phyloP scores from a whole-genome alignment of 2,888 invertebrate genomes.

The Drosophila barbarae region DNA sequence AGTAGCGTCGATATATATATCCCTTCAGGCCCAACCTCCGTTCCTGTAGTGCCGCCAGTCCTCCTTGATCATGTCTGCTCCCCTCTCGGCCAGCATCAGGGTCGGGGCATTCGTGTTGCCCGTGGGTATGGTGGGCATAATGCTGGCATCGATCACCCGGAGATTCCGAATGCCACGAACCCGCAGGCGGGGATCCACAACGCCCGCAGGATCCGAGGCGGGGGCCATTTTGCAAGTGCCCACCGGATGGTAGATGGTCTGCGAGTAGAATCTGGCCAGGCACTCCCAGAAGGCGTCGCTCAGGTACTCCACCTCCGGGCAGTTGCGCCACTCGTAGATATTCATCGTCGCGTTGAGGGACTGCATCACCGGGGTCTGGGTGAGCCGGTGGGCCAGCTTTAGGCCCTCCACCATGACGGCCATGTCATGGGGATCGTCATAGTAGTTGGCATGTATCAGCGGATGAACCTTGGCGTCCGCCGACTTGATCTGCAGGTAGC shows the following conservation, averaged over 20 bases:
- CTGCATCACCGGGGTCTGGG: slow-evolving; percentile 83
- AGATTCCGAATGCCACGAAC: slow-evolving; percentile 85
- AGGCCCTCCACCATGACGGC: slow-evolving; percentile 88
- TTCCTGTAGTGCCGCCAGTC: slow-evolving; percentile 81
- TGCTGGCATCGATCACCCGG: slow-evolving; percentile 89
- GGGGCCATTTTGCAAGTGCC: slow-evolving; percentile 92
- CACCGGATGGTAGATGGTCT: slow-evolving; percentile 90
- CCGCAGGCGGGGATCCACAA: slow-evolving; percentile 85
- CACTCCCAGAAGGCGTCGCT: slow-evolving; percentile 90
- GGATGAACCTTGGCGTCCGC: slow-evolving; percentile 87
- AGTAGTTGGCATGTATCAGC: slow-evolving; percentile 93
- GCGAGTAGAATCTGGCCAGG: slow-evolving; percentile 86
- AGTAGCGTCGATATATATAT: background rate
- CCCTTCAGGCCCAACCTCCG: slow-evolving; percentile 50
- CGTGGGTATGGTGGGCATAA: slow-evolving; percentile 89
- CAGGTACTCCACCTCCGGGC: slow-evolving; percentile 82
- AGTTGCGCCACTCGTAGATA: slow-evolving; percentile 84
- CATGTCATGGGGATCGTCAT: slow-evolving; percentile 86
- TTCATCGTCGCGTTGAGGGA: slow-evolving; percentile 84
- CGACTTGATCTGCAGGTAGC: slow-evolving; percentile 84
- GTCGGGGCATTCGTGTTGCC: slow-evolving; percentile 92
- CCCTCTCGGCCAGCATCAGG: slow-evolving; percentile 92
- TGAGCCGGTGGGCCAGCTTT: slow-evolving; percentile 84
- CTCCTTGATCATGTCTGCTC: slow-evolving; percentile 89
- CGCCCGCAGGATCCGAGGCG: slow-evolving; percentile 82